These are phyloP conservation scores for Astropecten irregularis DNA, from an alignment of 53 echinoderm and acorn worm genomes.

Conservation along the genomic window DNA sequence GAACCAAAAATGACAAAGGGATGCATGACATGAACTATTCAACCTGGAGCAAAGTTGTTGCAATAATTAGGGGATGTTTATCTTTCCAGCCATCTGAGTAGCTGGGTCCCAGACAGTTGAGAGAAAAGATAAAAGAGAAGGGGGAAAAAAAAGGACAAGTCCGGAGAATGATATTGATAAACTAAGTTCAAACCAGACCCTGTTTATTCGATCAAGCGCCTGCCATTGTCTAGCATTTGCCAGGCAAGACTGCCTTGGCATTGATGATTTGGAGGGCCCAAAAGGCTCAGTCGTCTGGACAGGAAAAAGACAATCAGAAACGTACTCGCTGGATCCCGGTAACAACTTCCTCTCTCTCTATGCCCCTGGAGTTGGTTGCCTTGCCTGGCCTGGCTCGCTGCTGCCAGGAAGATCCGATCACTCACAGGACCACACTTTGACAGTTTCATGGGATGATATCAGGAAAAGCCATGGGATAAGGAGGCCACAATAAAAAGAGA, in stretches of 20 bases:
- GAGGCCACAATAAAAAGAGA: no score
- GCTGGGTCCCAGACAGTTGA: not conserved
- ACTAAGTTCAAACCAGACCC: not conserved
- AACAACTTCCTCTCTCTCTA: conserved; percentile 4
- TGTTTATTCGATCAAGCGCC: conserved; percentile 15
- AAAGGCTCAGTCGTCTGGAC: conserved; percentile 4
- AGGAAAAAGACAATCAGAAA: conserved; percentile 13
- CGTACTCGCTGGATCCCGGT: conserved; percentile 4
- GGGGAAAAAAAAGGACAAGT: no score
- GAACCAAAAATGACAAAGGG: no score
- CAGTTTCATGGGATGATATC: not conserved
- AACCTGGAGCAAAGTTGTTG: not conserved
- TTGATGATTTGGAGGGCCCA: not conserved
- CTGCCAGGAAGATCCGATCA: not conserved
- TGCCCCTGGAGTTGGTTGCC: no score
- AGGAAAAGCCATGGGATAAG: no score
- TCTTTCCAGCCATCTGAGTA: not conserved
- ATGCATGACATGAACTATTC: no score
- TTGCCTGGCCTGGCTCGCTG: no score
- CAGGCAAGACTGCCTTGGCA: conserved; percentile 45
- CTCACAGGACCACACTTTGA: not conserved
- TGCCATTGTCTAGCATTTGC: conserved; percentile 24
- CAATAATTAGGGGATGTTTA: not conserved
- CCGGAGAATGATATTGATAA: conserved; percentile 20
- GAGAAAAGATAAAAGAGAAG: not conserved